phyloP scores from a whole-genome alignment of 2,113 vertebrate species.

The Brienomyrus longianalis region DNA sequence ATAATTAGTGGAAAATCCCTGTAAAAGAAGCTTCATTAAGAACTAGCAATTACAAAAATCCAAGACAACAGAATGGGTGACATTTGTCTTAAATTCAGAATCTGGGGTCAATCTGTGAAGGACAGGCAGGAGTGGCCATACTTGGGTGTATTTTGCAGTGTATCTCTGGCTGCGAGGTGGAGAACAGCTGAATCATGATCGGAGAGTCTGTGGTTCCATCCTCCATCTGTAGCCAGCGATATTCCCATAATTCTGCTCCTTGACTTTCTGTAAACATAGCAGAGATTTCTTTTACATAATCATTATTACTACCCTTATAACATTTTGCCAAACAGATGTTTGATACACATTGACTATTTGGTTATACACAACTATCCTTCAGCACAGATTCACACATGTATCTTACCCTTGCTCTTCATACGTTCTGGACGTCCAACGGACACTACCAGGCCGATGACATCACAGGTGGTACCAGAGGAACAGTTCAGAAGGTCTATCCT shows the following conservation, averaged over 20 bases:
- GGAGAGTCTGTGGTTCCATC: conserved; percentile 50
- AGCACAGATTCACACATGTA: neutral
- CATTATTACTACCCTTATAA: neutral
- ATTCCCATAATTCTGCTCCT: conserved; percentile 51
- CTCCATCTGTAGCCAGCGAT: conserved; percentile 59
- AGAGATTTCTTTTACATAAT: neutral
- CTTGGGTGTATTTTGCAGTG: conserved; percentile 52
- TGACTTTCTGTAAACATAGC: conserved; percentile 33
- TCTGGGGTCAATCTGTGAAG: neutral
- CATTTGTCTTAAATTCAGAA: neutral
- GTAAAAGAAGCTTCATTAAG: neutral
- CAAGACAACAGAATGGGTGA: neutral
- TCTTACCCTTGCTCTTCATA: conserved; percentile 51
- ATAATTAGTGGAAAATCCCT: neutral
- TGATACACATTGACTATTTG: neutral
- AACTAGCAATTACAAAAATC: neutral
- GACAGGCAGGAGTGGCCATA: conserved; percentile 29
- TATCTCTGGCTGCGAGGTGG: conserved; percentile 62
- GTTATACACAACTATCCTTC: neutral
- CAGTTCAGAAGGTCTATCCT: conserved; percentile 41
- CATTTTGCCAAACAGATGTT: neutral
- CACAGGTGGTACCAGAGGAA: conserved; percentile 42
- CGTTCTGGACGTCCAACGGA: conserved; percentile 59
- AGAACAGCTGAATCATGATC: conserved; percentile 61
- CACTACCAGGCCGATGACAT: conserved; percentile 57